Evolutionary conservation across 2,888 invertebrate genomes (phyloP), one percentile per base, ranked within the genome.

Genomic region (Bellardia bayeri): DNA sequence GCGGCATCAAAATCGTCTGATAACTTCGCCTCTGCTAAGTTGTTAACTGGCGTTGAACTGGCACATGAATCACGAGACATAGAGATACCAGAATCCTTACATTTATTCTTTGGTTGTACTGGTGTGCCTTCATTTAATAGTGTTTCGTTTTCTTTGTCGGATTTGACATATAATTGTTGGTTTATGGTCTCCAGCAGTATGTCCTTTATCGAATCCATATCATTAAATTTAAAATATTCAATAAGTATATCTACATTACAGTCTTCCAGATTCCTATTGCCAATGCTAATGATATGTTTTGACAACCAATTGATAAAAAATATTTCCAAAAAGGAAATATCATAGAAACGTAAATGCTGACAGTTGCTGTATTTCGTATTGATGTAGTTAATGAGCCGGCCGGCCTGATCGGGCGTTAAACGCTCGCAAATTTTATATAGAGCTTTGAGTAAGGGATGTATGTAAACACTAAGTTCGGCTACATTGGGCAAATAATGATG

Each of bases 371-470:
- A 83, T 56, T 89, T 82, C 79, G 88, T 87, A 14, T 92, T 91
- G 42, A 90, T 90, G 7, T 91, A 87, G 0, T 89, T 88, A 0
- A 93, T 90, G 2, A 93, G 86, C 3, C 89, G 85, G 1, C 90
- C 90, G 0, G 92, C 91, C 87, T 94, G 91, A 0, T 88, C 88
- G 0, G 89, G 85, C 0, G 91, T 90, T 72, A 95, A 89, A 74
- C 92, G 91, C 85, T 95, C 95, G 84, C 94, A 94, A 30, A 95
- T 90, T 7, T 90, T 83, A 89, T 94, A 95, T 2, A 95, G 89
- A 0, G 91, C 92, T 91, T 95, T 95, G 2, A 94, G 90, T 14
- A 94, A 85, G 23, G 93, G 93, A 90, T 94, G 93, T 11, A 95
- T 90, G 83, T 92, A 90, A 13, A 94, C 80, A 6, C 92, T 89